Base-by-base conservation (phyloP, 2,888 invertebrate genomes). In the Diplazon laetatorius region DNA sequence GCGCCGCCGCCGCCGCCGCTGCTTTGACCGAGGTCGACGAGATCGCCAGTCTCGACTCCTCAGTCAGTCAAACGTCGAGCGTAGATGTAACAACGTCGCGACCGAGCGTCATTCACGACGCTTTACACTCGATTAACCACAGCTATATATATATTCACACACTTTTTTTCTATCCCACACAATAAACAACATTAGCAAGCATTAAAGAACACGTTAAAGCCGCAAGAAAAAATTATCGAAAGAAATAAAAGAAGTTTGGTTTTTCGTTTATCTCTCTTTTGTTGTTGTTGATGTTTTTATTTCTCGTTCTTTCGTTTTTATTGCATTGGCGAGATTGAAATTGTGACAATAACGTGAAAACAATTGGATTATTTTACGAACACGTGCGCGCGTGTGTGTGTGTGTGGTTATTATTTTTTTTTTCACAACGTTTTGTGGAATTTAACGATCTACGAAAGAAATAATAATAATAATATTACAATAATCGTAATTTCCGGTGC, bases 51-150 rank as follows among this genome's bases (percentile, higher is more conserved):
- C 68, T 30, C 74, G 62, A 74, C 60, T 74, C 69, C 69, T 59
- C 76, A 74, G 80, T 78, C 86, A 89, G 89, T 88, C 87, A 84
- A 84, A 85, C 85, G 82, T 78, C 85, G 84, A 83, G 79, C 84
- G 84, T 82, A 80, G 84, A 82, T 82, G 82, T 81, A 79, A 80
- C 77, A 70, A 76, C 76, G 78, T 75, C 46, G 37, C 39, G 68
- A 63, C 55, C 62, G 14, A 52, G 70, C 62, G 60, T 65, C 57
- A 35, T 59, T 50, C 20, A 20, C 22, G 59, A 39, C 62, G 55
- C 68, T 25, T 52, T 9, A 16, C 30, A 66, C n/a, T n/a, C 14
- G 14, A 5, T n/a, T 0, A 30, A n/a, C n/a, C n/a, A n/a, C n/a
- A n/a, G n/a, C 30, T 5, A 30, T 6, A 6, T 2, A 30, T 30